These are phyloP conservation scores for Baronia brevicornis DNA, from an alignment of 2,888 invertebrate species.

Conservation along the genomic window DNA sequence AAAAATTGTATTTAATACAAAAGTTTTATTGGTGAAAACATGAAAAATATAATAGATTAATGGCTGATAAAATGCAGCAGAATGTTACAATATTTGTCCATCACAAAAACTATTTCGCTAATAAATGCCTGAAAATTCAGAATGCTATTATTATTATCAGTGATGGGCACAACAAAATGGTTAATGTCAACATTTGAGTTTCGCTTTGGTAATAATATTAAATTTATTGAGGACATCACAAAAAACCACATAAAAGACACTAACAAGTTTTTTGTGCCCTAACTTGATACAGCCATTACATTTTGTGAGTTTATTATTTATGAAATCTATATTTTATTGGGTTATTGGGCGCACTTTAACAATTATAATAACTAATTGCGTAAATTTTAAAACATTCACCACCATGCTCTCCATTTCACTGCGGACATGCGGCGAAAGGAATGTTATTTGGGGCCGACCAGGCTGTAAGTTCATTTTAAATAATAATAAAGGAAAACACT, in stretches of 20 bases:
- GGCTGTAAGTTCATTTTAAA: conserved; percentile 48
- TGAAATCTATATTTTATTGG: conserved; percentile 49
- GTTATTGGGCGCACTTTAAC: conserved; percentile 58
- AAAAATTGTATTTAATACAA: conserved; percentile 76
- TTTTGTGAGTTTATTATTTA: conserved; percentile 40
- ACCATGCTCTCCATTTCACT: conserved; percentile 69
- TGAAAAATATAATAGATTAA: conserved; percentile 76
- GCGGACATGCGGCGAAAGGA: conserved; percentile 72
- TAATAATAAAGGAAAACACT: conserved; percentile 75
- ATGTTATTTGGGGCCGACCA: conserved; percentile 72
- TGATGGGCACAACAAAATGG: conserved; percentile 71
- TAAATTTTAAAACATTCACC: conserved; percentile 61
- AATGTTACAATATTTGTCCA: conserved; percentile 74
- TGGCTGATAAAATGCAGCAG: conserved; percentile 76
- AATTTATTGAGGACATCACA: conserved; percentile 55
- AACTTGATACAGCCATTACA: conserved; percentile 68
- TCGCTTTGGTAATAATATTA: conserved; percentile 58
- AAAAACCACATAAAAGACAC: conserved; percentile 60
- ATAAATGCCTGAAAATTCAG: conserved; percentile 74
- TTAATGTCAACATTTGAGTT: conserved; percentile 61
- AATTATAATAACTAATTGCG: conserved; percentile 51
- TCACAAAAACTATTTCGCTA: conserved; percentile 71
- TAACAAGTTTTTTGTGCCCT: conserved; percentile 74
- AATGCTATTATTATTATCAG: conserved; percentile 56
- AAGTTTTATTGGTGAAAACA: conserved; percentile 76